A percentile compares a stretch with the other conserved stretches of the same genome.
Conservation (phyloP, 2,888 invertebrate genomes). For the Hypomecis atomaria region DNA sequence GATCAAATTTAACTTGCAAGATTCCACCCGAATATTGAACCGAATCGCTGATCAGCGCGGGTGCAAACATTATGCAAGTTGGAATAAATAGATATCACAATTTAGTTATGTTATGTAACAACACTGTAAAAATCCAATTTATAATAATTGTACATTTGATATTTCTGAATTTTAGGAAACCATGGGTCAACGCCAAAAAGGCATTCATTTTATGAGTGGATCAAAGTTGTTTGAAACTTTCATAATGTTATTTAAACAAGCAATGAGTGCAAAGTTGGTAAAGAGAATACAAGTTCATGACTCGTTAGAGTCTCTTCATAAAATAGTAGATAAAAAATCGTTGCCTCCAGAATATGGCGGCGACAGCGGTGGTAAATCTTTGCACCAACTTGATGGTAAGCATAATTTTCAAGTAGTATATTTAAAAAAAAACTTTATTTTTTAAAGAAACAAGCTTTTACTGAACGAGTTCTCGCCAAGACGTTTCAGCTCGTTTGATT, state of each 20-base stretch:
- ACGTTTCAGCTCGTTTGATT: too few species aligned
- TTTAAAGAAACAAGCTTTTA: too few species aligned
- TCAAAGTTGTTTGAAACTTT: conserved; percentile 51
- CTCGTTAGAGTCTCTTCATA: conserved; percentile 45
- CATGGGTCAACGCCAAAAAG: conserved; percentile 48
- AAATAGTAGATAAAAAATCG: conserved; percentile 47
- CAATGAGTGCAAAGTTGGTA: conserved; percentile 48
- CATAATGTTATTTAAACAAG: conserved; percentile 47
- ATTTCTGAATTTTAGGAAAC: conserved; percentile 48
- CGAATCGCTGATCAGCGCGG: too few species aligned
- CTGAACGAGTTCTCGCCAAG: too few species aligned
- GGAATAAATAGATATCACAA: too few species aligned
- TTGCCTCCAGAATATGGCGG: conserved; percentile 56
- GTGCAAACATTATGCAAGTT: too few species aligned
- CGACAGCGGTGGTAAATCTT: conserved; percentile 32
- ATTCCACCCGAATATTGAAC: too few species aligned
- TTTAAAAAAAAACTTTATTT: background rate
- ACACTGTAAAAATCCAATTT: too few species aligned
- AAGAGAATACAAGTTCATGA: conserved; percentile 47
- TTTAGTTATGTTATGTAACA: too few species aligned
- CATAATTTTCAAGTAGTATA: too few species aligned
- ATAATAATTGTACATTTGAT: too few species aligned
- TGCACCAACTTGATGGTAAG: conserved; percentile 50
- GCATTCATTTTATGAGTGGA: conserved; percentile 48
- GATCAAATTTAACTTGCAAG: too few species aligned